These are phyloP conservation scores for Lydus trimaculatus DNA, from an alignment of 2,888 invertebrate species.

Conservation along the genomic window DNA sequence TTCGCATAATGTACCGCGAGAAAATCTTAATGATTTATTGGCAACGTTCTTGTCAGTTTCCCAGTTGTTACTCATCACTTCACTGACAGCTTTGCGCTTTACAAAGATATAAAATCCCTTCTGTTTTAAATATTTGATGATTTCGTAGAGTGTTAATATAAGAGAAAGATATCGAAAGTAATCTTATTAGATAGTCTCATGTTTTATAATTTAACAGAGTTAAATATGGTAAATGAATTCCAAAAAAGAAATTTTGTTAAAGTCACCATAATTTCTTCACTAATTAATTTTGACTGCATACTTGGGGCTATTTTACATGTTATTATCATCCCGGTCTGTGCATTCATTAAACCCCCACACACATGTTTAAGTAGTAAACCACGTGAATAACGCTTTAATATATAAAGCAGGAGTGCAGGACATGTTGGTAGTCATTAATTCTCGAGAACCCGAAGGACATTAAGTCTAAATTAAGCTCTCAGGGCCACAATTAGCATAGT, in stretches of 20 bases:
- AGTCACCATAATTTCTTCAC: conserved; percentile 14
- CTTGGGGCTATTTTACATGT: conserved; percentile 13
- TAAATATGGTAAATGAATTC: background rate
- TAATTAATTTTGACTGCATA: conserved; percentile 12
- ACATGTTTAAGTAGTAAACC: conserved; percentile 44
- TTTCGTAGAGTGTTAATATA: background rate
- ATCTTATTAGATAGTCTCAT: background rate
- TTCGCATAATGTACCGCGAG: background rate
- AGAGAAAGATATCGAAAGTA: background rate
- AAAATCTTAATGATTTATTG: conserved; percentile 5
- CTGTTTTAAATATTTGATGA: conserved; percentile 4
- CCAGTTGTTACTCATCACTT: background rate
- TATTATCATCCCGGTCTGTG: conserved; percentile 19
- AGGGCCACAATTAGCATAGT: conserved; percentile 53
- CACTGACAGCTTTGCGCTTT: background rate
- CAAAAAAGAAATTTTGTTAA: background rate
- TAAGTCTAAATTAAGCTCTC: conserved; percentile 53
- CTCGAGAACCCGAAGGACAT: conserved; percentile 50
- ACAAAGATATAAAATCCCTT: background rate
- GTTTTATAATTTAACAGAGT: background rate
- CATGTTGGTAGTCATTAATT: conserved; percentile 50
- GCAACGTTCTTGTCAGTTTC: background rate
- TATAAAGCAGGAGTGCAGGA: conserved; percentile 47
- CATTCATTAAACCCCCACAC: conserved; percentile 35
- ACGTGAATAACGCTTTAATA: conserved; percentile 42